phyloP scores from a whole-genome alignment of 2,113 vertebrate species.

The Lophius piscatorius region DNA sequence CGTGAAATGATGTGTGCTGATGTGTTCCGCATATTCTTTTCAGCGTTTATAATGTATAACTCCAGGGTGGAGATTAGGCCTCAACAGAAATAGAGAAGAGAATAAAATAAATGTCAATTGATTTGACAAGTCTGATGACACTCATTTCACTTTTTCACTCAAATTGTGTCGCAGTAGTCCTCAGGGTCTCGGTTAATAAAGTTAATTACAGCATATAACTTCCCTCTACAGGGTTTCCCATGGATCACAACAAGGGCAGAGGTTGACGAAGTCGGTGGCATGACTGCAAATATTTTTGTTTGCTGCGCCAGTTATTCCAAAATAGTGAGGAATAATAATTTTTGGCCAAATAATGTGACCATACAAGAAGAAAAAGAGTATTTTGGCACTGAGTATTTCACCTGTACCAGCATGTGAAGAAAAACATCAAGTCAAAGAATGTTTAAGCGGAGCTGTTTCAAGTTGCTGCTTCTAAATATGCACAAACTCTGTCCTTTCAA shows the following conservation, averaged over 20 bases:
- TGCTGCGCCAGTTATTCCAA: slow-evolving; percentile 14
- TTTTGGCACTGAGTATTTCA: slow-evolving; percentile 7
- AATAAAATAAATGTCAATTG: slow-evolving; percentile 23
- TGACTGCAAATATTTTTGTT: slow-evolving; percentile 11
- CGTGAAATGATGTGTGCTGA: slow-evolving; percentile 32
- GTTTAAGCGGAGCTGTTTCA: slow-evolving; percentile 12
- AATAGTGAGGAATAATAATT: background rate
- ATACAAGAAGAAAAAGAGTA: slow-evolving; percentile 2
- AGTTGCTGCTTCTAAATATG: slow-evolving; percentile 29
- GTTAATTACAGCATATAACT: too few relatives aligned
- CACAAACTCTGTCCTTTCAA: slow-evolving; percentile 14
- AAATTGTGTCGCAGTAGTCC: too few relatives aligned
- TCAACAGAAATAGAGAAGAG: slow-evolving; percentile 13
- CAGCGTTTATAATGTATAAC: slow-evolving; percentile 38
- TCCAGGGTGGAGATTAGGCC: slow-evolving; percentile 24
- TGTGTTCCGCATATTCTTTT: slow-evolving; percentile 48
- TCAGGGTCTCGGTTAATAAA: too few relatives aligned
- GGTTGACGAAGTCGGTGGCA: slow-evolving; percentile 17
- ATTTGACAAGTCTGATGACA: slow-evolving; percentile 47
- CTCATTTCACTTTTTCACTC: background rate
- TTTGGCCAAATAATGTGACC: slow-evolving; percentile 8
- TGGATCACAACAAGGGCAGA: slow-evolving; percentile 37
- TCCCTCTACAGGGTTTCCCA: slow-evolving; percentile 13
- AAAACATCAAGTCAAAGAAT: slow-evolving; percentile 6
- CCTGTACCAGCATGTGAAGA: background rate